Evolutionary conservation across 1,140 invertebrate genomes (phyloP), one percentile per base, ranked within the genome.

Genomic region (Melipona quadrifasciata): DNA sequence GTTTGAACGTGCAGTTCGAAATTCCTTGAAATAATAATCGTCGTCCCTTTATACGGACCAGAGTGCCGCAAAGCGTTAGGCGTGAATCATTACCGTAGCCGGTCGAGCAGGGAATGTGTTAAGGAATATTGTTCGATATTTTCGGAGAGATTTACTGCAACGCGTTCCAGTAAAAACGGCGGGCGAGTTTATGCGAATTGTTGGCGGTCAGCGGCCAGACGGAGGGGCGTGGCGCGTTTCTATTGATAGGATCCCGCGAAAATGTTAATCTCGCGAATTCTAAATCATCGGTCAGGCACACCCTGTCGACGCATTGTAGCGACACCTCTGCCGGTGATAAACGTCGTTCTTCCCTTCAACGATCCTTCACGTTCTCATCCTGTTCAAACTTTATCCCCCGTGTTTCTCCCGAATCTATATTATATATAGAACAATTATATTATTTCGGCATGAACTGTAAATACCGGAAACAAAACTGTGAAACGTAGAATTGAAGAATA

Each of bases 231-330:
- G 86, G 57, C 71, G 34, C 34, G 72, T 68, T 82, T 88, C 87
- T 88, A 89, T 88, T 88, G 83, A 88, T 86, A 88, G 84, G 85
- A 82, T 89, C 79, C 86, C 87, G 80, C 86, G 87, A 88, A 88
- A 74, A 61, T 82, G 76, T 89, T 89, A 88, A 89, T 89, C 84
- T 58, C 55, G 53, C 19, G n/a, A 47, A 24, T 61, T 72, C 65
- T 89, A 89, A 89, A 88, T 89, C 79, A 79, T 77, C 58, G 77
- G 39, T 74, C 88, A 77, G 83, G 51, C 51, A 67, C 57, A 51
- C 51, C 53, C 72, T 77, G 73, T 58, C 74, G 31, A 78, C 58
- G 72, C 67, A 58, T 39, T 39, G 21, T 68, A 58, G 65, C 76
- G 51, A 47, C 67, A 85, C 61, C 24, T n/a, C 68, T 68, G 21